Evolutionary conservation across 2,888 invertebrate genomes (phyloP).

Genomic region (Enoplolaimus lenunculus): DNA sequence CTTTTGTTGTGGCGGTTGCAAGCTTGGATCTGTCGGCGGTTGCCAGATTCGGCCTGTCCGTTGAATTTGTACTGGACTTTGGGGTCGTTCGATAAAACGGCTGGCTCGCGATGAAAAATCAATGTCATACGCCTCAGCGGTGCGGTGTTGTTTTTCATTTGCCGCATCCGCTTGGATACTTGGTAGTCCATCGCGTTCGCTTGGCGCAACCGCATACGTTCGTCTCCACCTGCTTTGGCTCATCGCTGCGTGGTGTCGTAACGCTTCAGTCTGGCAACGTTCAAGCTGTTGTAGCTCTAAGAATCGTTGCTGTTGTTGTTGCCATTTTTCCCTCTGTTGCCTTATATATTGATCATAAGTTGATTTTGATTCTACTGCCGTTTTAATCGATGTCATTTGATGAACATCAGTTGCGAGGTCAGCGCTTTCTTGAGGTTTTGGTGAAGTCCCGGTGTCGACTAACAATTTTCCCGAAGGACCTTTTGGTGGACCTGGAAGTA

Average conservation of each 20-base stretch:
- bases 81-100: constrained; percentile 7
- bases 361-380: too few relatives aligned
- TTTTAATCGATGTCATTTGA: neutral
- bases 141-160: neutral
- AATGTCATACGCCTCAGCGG: neutral
- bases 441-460: neutral
- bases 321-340: neutral
- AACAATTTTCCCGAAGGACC: neutral
- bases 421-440: too few relatives aligned
- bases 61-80: constrained; percentile 25
- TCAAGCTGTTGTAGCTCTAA: neutral
- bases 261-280: neutral
- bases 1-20: constrained; percentile 25
- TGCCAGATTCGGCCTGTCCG: constrained; percentile 36
- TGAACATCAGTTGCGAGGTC: too few relatives aligned
- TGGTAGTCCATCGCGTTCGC: too few relatives aligned
- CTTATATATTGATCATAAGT: neutral
- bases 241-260: too few relatives aligned
- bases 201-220: neutral
- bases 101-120: neutral
- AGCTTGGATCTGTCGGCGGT: constrained; percentile 39
- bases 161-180: neutral
- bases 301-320: neutral
- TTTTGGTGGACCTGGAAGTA: neutral
- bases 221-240: neutral